Evolutionary conservation across 2,113 vertebrate genomes (phyloP).

Genomic region (Tachysurus fulvidraco): DNA sequence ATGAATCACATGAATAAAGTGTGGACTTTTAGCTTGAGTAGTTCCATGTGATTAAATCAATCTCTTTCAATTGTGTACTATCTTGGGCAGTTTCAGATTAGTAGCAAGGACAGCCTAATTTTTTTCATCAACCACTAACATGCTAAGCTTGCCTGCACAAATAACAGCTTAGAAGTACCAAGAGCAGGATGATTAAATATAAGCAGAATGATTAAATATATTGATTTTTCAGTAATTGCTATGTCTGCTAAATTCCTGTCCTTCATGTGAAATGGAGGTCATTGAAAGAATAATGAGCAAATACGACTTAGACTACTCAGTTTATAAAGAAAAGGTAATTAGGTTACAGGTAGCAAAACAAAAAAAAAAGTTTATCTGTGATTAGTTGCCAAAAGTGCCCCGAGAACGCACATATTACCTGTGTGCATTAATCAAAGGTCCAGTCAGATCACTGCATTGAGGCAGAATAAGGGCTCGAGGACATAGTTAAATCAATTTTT

Average conservation of each 20-base stretch:
- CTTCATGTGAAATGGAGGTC: slow-evolving; percentile 18
- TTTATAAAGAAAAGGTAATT: slow-evolving; percentile 68
- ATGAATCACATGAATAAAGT: neutral
- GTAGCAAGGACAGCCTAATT: neutral
- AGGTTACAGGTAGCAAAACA: slow-evolving; percentile 44
- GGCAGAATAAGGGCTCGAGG: slow-evolving; percentile 38
- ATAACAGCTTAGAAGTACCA: slow-evolving; percentile 7
- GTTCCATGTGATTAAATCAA: neutral
- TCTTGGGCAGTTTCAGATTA: neutral
- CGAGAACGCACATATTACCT: slow-evolving; percentile 60
- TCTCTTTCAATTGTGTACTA: neutral
- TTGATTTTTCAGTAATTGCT: slow-evolving; percentile 62
- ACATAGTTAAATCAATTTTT: slow-evolving; percentile 28
- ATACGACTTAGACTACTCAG: slow-evolving; percentile 58
- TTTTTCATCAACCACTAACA: slow-evolving; percentile 5
- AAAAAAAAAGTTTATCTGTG: slow-evolving; percentile 47
- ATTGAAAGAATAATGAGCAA: slow-evolving; percentile 60
- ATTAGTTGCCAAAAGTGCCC: slow-evolving; percentile 60
- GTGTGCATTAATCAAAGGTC: slow-evolving; percentile 63
- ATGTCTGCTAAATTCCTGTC: slow-evolving; percentile 38
- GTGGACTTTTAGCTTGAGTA: neutral
- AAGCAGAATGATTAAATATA: slow-evolving; percentile 50
- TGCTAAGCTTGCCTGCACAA: slow-evolving; percentile 7
- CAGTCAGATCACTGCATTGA: slow-evolving; percentile 43
- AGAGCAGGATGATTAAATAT: slow-evolving; percentile 17